Conservation (phyloP, 2,888 invertebrate species). For the Lumbricus terrestris region DNA sequence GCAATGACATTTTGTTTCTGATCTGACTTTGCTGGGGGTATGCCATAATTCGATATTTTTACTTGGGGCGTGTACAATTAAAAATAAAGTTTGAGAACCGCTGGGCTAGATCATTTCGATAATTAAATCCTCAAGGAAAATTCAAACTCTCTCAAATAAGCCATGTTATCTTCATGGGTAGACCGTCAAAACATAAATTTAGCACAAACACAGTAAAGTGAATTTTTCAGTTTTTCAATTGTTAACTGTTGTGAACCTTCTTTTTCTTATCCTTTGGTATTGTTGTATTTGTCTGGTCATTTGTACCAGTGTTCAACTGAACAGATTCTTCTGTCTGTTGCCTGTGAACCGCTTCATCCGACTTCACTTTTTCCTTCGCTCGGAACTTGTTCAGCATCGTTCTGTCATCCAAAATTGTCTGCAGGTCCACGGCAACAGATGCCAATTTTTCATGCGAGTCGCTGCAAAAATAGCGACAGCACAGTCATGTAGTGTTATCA, state of each 20-base stretch:
- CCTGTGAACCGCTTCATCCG: background rate
- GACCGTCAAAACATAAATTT: background rate
- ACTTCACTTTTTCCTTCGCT: background rate
- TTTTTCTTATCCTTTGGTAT: background rate
- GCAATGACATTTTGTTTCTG: too few species aligned
- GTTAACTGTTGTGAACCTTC: background rate
- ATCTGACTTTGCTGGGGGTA: too few species aligned
- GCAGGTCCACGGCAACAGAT: background rate
- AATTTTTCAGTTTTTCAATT: background rate
- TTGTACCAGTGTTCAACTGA: background rate
- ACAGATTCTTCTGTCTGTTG: background rate
- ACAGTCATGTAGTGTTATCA: background rate
- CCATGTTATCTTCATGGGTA: background rate
- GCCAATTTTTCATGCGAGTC: background rate
- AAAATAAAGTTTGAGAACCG: too few species aligned
- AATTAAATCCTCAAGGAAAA: background rate
- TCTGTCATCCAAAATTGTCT: conserved; percentile 7
- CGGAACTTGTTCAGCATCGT: background rate
- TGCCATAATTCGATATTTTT: too few species aligned
- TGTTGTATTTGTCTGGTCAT: background rate
- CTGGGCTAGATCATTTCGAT: background rate
- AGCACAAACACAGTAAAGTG: background rate
- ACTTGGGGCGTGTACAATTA: too few species aligned
- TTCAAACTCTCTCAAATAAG: background rate
- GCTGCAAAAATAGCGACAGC: background rate